Conservation (phyloP, 2,113 vertebrate species). For the Ploceus nigricollis region DNA sequence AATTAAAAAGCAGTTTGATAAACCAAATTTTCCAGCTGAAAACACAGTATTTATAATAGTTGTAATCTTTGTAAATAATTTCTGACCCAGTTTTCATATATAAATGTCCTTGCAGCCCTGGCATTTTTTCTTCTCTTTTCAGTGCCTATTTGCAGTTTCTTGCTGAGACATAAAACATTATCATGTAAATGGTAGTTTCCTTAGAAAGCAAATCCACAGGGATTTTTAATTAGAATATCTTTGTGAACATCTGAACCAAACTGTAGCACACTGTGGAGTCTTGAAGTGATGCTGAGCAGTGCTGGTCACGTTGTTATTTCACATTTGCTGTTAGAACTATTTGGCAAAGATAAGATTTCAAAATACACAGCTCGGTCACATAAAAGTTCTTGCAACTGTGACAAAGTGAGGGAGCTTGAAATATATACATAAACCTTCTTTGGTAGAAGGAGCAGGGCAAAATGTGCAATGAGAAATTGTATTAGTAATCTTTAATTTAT, state of each 20-base stretch:
- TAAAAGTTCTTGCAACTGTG: neutral
- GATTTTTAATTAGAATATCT: slow-evolving; percentile 55
- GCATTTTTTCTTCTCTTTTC: neutral
- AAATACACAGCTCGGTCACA: neutral
- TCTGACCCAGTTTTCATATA: slow-evolving; percentile 21
- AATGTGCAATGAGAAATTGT: neutral
- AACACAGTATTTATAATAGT: neutral
- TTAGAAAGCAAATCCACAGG: slow-evolving; percentile 53
- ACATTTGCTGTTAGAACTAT: neutral
- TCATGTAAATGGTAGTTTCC: slow-evolving; percentile 39
- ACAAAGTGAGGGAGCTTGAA: neutral
- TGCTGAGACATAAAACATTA: slow-evolving; percentile 8
- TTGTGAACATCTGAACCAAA: slow-evolving; percentile 15
- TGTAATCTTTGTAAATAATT: slow-evolving; percentile 4
- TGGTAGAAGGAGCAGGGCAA: neutral
- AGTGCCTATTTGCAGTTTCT: slow-evolving; percentile 14
- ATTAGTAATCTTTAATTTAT: slow-evolving; percentile 39
- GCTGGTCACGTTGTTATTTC: neutral
- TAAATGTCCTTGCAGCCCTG: neutral
- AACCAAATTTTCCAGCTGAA: slow-evolving; percentile 20
- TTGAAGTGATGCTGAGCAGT: neutral
- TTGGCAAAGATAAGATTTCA: neutral
- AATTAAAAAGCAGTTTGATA: slow-evolving; percentile 28
- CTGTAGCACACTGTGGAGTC: neutral
- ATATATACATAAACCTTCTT: neutral